Evolutionary conservation across 1,140 invertebrate genomes (phyloP).

Genomic region (Drosophila yakuba): DNA sequence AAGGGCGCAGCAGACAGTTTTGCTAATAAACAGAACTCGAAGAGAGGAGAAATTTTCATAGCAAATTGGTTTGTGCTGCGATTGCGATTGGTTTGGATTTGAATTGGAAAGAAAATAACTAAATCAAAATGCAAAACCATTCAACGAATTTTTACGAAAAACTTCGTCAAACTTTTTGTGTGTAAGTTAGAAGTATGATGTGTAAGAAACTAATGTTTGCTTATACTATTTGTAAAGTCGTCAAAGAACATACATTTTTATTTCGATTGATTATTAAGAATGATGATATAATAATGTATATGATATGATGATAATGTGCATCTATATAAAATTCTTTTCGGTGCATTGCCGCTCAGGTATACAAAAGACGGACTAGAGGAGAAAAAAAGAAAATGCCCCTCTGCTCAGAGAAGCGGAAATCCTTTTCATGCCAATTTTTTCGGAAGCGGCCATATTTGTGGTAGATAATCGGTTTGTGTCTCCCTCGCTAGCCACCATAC

Average conservation of each 20-base stretch:
- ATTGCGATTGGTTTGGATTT: conserved; percentile 33
- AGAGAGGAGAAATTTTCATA: conserved; percentile 32
- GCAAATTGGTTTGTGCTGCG: conserved; percentile 39
- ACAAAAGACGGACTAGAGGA: neutral
- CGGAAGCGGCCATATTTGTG: conserved; percentile 74
- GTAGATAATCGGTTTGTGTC: conserved; percentile 72
- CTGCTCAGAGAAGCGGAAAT: conserved; percentile 65
- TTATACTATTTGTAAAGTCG: no score
- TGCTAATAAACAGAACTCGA: conserved; percentile 52
- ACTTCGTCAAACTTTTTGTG: neutral
- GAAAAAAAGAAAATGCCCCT: neutral
- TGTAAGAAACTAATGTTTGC: no score
- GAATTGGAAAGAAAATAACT: conserved; percentile 13
- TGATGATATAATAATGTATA: no score
- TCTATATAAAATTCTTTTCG: neutral
- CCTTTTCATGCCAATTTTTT: conserved; percentile 64
- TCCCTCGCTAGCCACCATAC: conserved; percentile 4
- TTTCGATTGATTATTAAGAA: no score
- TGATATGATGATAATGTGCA: no score
- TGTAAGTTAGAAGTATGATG: neutral
- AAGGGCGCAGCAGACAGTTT: conserved; percentile 21
- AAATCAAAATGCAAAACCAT: conserved; percentile 32
- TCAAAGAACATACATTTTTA: no score
- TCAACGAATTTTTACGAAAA: neutral
- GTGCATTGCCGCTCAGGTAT: conserved; percentile 22